These are phyloP conservation scores for Solen grandis DNA, from an alignment of 1,140 invertebrate species.

Conservation along the genomic window DNA sequence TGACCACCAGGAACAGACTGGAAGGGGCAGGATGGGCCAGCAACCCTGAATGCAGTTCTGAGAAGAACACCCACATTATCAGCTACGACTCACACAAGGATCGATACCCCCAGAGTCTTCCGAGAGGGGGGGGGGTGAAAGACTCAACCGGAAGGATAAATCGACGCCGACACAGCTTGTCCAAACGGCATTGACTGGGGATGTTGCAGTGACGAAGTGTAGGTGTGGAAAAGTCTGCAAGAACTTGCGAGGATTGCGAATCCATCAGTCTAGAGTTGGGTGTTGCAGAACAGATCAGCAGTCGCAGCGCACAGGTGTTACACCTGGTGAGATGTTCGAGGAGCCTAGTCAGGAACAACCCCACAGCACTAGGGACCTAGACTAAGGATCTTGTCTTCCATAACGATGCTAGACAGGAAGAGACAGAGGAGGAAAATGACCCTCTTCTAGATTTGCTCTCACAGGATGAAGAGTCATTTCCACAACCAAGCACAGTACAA, in stretches of 20 bases:
- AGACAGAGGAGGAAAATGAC: not conserved
- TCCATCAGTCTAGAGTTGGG: slow-evolving; percentile 1
- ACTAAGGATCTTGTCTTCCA: slow-evolving; percentile 7
- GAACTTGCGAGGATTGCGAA: slow-evolving; percentile 9
- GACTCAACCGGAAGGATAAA: slow-evolving; percentile 15
- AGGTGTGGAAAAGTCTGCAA: slow-evolving; percentile 5
- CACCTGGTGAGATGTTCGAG: slow-evolving; percentile 27
- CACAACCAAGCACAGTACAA: not conserved
- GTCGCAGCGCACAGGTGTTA: slow-evolving; percentile 15
- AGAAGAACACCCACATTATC: slow-evolving; percentile 1
- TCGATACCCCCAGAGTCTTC: slow-evolving; percentile 10
- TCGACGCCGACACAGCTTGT: slow-evolving; percentile 15
- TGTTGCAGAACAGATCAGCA: not conserved
- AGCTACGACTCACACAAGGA: slow-evolving; percentile 16
- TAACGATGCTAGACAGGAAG: not conserved
- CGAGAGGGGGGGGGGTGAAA: slow-evolving; percentile 14
- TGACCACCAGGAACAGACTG: slow-evolving; percentile 12
- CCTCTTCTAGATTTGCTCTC: not conserved
- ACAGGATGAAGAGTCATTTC: not conserved
- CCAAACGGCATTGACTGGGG: slow-evolving; percentile 20
- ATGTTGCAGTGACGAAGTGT: slow-evolving; percentile 5
- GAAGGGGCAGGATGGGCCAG: slow-evolving; percentile 26
- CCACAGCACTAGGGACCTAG: slow-evolving; percentile 40
- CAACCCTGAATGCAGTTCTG: slow-evolving; percentile 28
- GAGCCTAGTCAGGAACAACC: slow-evolving; percentile 39